These are phyloP conservation scores for Rhombomys opimus DNA, from an alignment of 2,113 vertebrate species.

Conservation along the genomic window DNA sequence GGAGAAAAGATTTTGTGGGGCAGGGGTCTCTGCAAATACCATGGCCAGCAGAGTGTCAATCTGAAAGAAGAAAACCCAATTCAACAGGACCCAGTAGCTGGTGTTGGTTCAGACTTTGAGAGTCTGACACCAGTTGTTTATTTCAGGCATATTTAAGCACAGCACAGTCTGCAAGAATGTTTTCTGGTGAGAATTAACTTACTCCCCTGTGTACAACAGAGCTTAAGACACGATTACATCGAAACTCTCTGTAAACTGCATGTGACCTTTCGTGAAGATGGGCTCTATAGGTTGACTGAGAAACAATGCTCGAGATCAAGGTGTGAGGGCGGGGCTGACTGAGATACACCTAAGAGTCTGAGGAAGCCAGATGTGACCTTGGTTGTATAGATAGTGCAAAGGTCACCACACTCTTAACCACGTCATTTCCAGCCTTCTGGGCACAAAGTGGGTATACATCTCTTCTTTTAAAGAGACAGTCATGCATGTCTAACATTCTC, in stretches of 20 bases:
- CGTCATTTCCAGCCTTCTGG: neutral
- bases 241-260: neutral
- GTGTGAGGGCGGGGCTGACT: neutral
- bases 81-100: neutral
- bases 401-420: neutral
- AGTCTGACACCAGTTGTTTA: neutral
- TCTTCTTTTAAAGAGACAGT: neutral
- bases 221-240: neutral
- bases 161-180: neutral
- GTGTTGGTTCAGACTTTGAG: neutral
- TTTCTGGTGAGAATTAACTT: neutral
- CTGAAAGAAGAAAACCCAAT: neutral
- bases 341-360: neutral
- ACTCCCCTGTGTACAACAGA: neutral
- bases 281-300: neutral
- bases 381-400: neutral
- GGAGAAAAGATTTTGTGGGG: neutral
- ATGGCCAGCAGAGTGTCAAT: neutral
- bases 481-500: neutral
- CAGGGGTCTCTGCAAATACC: neutral
- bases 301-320: neutral
- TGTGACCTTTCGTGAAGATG: neutral
- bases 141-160: neutral
- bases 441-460: neutral
- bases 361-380: neutral